A percentile compares a stretch with the other conserved stretches of the same genome.
Conservation (phyloP, 2,113 vertebrate genomes). For the Zosterops japonicus region DNA sequence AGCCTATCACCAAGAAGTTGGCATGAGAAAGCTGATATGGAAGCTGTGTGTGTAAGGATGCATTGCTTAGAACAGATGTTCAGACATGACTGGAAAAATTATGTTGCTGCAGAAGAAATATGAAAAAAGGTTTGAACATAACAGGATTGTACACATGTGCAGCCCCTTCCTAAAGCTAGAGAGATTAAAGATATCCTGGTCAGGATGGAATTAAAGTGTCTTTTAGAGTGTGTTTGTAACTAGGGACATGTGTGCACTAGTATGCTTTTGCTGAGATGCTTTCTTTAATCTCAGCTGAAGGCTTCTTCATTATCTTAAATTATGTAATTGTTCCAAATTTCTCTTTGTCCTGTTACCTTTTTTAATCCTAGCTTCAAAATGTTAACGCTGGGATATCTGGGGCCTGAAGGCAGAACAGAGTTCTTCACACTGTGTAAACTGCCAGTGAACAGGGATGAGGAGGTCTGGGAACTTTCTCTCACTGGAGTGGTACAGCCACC, state of each 20-base stretch:
- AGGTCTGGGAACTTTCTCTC: not conserved
- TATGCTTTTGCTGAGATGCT: not conserved
- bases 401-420: not conserved
- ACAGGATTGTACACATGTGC: not conserved
- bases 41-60: not conserved
- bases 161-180: not conserved
- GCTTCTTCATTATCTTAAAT: not conserved
- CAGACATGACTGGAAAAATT: not conserved
- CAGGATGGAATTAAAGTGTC: not conserved
- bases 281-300: not conserved
- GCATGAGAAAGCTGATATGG: not conserved
- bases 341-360: not conserved
- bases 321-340: not conserved
- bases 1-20: not conserved
- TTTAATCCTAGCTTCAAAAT: not conserved
- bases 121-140: not conserved
- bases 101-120: not conserved
- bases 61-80: rapidly evolving
- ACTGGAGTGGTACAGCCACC: not conserved
- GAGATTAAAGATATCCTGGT: not conserved
- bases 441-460: not conserved
- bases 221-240: not conserved
- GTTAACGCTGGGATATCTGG: not conserved
- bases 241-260: not conserved
- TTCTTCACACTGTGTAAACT: not conserved